Conservation (phyloP, 2,797 vertebrate species). For the Gallinago stenura region DNA sequence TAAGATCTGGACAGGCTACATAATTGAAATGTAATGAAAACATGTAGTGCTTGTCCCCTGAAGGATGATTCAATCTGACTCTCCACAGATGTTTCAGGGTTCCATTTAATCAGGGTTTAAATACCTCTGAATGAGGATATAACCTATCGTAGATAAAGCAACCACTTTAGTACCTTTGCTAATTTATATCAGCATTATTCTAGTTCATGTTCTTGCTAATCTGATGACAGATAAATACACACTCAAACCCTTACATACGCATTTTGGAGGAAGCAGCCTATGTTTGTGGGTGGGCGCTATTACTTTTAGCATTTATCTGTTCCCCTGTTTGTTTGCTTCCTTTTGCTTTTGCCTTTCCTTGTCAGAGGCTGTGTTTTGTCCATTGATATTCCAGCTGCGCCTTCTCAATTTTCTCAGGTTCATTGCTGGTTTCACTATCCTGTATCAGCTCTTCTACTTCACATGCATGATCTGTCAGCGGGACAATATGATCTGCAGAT, state of each 20-base stretch:
- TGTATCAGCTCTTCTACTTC: conserved; percentile 40
- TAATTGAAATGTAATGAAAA: conserved; percentile 46
- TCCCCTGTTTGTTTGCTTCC: neutral
- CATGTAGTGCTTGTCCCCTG: neutral
- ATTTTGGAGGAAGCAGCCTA: neutral
- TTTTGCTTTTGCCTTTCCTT: neutral
- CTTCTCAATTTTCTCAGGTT: conserved; percentile 46
- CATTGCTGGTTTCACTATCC: conserved; percentile 17
- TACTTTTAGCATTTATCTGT: neutral
- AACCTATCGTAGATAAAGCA: neutral
- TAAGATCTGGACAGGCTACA: conserved; percentile 7
- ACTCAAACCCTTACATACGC: neutral
- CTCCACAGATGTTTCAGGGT: neutral
- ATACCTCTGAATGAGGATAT: conserved; percentile 3
- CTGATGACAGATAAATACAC: neutral
- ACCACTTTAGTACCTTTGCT: neutral
- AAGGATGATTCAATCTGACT: conserved; percentile 13
- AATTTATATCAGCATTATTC: neutral
- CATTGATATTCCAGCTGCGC: conserved; percentile 23
- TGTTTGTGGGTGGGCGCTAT: neutral
- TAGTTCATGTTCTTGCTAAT: neutral
- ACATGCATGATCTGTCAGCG: conserved; percentile 28
- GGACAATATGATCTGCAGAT: conserved; percentile 49
- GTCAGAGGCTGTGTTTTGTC: conserved; percentile 1
- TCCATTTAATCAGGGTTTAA: conserved; percentile 28